Base-by-base conservation (phyloP, 2,113 vertebrate genomes). In the Corythoichthys haematopterus region DNA sequence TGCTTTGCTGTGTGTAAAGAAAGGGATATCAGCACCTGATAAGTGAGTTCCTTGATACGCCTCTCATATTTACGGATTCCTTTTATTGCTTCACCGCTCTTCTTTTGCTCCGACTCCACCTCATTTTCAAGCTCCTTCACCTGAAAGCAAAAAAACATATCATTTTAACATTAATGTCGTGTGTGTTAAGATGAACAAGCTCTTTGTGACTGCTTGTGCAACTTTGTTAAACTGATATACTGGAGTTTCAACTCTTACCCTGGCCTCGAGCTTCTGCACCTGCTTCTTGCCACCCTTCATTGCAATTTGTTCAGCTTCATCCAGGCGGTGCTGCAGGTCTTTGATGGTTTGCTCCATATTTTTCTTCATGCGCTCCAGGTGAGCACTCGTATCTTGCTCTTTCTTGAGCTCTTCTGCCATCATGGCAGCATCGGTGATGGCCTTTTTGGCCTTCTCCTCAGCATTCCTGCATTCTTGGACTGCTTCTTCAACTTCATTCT, bases 341-440 rank as follows among this genome's bases (percentile, higher is more conserved):
- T 90, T 90, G 65, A 91, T 88, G 76, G 88, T 89, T 52, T 87
- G 88, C 69, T 87, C 82, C 86, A 88, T 87, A 79, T 87, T 88
- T 80, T 89, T 89, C 80, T 88, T 92, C 91, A 92, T 92, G 0
- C 93, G 91, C 90, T 98, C 96, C 90, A 98, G 90, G 84, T 97
- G 94, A 89, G 93, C 89, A 66, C 90, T 96, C 64, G 93, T 94
- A 70, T 94, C 93, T 86, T 95, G 93, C 77, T 96, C 93, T 76
- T 95, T 96, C 90, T 96, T 94, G 80, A 97, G 90, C 85, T 95
- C 94, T 84, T 97, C 94, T 67, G 92, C 92, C 91, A 94, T 93
- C 80, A 94, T 94, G 79, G 93, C 92, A 84, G 93, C 94, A 72
- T 95, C 89, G 70, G 87, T 89, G 9, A 91, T 90, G 78, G 87